Evolutionary conservation across 2,888 invertebrate species (phyloP).

Genomic region (Microdon myrmicae): DNA sequence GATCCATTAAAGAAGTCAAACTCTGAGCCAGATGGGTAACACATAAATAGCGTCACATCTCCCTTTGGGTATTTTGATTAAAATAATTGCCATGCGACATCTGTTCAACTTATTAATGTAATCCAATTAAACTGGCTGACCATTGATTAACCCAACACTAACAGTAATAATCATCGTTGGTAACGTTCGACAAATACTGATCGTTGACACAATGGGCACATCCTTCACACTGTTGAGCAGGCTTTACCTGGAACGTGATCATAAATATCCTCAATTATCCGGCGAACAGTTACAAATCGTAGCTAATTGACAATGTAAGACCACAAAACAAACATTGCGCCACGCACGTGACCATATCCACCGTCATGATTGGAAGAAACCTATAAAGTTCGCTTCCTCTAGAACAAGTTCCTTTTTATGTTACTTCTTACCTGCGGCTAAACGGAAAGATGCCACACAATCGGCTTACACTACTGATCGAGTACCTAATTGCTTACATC

Average conservation of each 20-base stretch:
- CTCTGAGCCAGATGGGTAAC: no score
- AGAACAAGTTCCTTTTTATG: slow-evolving; percentile 48
- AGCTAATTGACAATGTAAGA: slow-evolving; percentile 60
- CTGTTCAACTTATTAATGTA: slow-evolving; percentile 8
- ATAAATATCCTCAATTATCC: slow-evolving; percentile 51
- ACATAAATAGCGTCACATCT: no score
- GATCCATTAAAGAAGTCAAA: no score
- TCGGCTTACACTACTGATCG: slow-evolving; percentile 13
- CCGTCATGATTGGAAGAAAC: slow-evolving; percentile 4
- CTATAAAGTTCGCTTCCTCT: slow-evolving; percentile 34
- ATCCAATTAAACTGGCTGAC: slow-evolving; percentile 19
- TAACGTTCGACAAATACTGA: slow-evolving; percentile 29
- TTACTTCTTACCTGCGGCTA: slow-evolving; percentile 13
- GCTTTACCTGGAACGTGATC: slow-evolving; percentile 31
- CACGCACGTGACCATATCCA: slow-evolving; percentile 21
- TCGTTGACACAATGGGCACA: slow-evolving; percentile 8
- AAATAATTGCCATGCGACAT: slow-evolving; percentile 34
- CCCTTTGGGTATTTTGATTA: slow-evolving; percentile 42
- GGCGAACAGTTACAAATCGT: slow-evolving; percentile 58
- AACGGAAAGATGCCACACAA: slow-evolving; percentile 14
- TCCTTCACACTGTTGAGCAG: slow-evolving; percentile 36
- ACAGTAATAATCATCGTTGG: slow-evolving; percentile 28
- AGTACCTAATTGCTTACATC: slow-evolving; percentile 49
- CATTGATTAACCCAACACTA: slow-evolving; percentile 34
- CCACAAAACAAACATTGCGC: slow-evolving; percentile 27